These are phyloP conservation scores for Vimba vimba DNA, from an alignment of 2,113 vertebrate genomes.

Conservation along the genomic window DNA sequence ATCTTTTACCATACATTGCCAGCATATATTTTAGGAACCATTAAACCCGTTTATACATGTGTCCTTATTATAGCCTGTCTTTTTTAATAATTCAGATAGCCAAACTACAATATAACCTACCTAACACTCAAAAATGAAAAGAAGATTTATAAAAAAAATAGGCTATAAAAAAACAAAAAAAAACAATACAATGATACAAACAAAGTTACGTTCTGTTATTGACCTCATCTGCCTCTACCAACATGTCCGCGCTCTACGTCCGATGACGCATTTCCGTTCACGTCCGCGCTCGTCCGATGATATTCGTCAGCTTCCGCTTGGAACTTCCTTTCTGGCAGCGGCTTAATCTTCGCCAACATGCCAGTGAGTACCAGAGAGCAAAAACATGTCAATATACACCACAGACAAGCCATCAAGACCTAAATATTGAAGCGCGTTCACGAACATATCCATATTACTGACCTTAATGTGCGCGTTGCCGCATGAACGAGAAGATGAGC, in stretches of 20 bases:
- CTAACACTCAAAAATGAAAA: too few relatives aligned
- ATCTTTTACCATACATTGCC: not conserved
- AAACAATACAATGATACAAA: too few relatives aligned
- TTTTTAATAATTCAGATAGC: too few relatives aligned
- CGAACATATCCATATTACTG: not conserved
- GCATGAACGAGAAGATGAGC: not conserved
- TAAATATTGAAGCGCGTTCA: fast-evolving
- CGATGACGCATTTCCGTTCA: slow-evolving; percentile 70
- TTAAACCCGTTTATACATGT: not conserved
- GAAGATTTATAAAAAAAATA: too few relatives aligned
- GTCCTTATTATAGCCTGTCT: not conserved
- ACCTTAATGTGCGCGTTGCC: not conserved
- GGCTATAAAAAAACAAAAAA: too few relatives aligned
- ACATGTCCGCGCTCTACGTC: slow-evolving; percentile 58
- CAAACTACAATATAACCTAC: too few relatives aligned
- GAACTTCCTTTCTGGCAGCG: slow-evolving; percentile 85
- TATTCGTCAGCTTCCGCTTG: slow-evolving; percentile 74
- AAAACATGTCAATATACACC: not conserved
- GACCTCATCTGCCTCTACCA: slow-evolving; percentile 57
- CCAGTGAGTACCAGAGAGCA: slow-evolving; percentile 81
- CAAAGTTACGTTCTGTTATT: too few relatives aligned
- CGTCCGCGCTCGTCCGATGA: slow-evolving; percentile 70
- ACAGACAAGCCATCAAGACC: fast-evolving
- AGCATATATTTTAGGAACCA: not conserved
- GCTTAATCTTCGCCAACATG: slow-evolving; percentile 83